phyloP scores from a whole-genome alignment of 2,888 invertebrate genomes.

The Lathronympha strigana region DNA sequence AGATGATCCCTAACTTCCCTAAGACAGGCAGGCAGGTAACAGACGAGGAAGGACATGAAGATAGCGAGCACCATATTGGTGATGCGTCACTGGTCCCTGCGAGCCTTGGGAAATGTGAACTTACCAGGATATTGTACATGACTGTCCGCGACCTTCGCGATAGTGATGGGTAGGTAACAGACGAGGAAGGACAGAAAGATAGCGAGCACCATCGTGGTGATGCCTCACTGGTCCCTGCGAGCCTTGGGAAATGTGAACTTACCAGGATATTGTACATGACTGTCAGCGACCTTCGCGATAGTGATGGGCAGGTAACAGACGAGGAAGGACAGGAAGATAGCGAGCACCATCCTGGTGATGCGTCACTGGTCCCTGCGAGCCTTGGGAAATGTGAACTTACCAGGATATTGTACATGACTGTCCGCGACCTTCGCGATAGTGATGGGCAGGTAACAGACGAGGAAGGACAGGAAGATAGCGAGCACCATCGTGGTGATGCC shows the following conservation, averaged over 20 bases:
- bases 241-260: conserved; percentile 50
- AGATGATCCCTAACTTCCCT: too few species aligned
- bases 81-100: conserved; percentile 86
- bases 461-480: conserved; percentile 95
- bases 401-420: conserved; percentile 89
- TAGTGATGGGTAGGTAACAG: conserved; percentile 96
- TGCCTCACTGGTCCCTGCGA: conserved; percentile 85
- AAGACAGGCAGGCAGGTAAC: conserved; percentile 96
- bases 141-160: too few species aligned
- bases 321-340: conserved; percentile 95
- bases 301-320: conserved; percentile 96
- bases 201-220: conserved; percentile 97
- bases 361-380: conserved; percentile 83
- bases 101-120: conserved; percentile 40
- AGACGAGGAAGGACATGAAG: conserved; percentile 94
- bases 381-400: conserved; percentile 66
- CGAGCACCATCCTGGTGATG: conserved; percentile 97
- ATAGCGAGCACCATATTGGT: conserved; percentile 98
- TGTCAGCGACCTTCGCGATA: too few species aligned
- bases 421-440: too few species aligned
- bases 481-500: conserved; percentile 97
- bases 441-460: conserved; percentile 96
- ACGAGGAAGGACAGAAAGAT: conserved; percentile 95
- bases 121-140: conserved; percentile 90
- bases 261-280: conserved; percentile 90